phyloP scores from a whole-genome alignment of 2,888 invertebrate genomes.

The Rotaria sp. region DNA sequence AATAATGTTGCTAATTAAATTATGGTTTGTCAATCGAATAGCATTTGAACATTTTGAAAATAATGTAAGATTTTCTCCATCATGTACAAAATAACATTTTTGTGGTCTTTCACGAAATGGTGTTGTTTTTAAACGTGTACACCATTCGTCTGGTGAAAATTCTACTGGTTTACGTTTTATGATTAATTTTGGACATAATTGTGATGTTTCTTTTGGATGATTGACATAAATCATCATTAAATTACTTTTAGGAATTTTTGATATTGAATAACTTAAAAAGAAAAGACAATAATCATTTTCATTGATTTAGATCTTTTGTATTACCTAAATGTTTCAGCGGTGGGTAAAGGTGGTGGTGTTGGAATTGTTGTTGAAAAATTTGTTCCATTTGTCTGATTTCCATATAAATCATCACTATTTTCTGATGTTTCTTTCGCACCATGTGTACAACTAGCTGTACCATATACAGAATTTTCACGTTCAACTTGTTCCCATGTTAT shows the following conservation, averaged over 20 bases:
- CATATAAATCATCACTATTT: not conserved
- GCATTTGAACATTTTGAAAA: not conserved
- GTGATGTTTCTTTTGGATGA: not conserved
- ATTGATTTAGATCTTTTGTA: not conserved
- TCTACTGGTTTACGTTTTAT: slow-evolving; percentile 14
- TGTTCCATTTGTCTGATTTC: not conserved
- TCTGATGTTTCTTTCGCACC: not conserved
- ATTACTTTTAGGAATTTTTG: not conserved
- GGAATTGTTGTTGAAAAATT: not conserved
- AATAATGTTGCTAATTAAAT: not conserved
- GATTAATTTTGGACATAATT: not conserved
- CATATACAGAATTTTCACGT: not conserved
- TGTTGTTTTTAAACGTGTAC: slow-evolving; percentile 25
- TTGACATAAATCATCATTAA: slow-evolving; percentile 23
- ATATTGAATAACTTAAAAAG: not conserved
- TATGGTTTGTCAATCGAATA: not conserved
- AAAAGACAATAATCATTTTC: not conserved
- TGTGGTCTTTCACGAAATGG: slow-evolving; percentile 30
- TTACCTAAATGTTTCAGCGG: not conserved
- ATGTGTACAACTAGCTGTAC: not conserved
- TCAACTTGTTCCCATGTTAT: slow-evolving; percentile 20
- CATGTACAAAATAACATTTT: slow-evolving; percentile 29
- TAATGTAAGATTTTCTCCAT: not conserved
- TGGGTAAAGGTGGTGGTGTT: not conserved
- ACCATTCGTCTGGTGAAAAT: not conserved